Percentiles rank a stretch among this genome's conserved stretches.
Evolutionary conservation across 2,797 vertebrate genomes (phyloP).

Genomic region (Geotrypetes seraphini): DNA sequence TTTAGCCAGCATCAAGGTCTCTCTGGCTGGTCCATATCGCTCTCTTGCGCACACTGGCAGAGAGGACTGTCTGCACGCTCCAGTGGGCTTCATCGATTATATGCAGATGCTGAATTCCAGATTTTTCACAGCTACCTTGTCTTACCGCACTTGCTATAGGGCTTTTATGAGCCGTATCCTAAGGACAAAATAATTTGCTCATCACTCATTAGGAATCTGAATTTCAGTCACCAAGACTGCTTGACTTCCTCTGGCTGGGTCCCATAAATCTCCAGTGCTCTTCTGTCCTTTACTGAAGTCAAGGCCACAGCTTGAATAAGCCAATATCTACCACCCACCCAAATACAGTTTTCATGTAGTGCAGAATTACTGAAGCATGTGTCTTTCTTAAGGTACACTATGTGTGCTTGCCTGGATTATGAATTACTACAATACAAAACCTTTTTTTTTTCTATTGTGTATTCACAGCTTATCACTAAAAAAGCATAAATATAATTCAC

Average conservation of each 20-base stretch:
- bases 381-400: conserved; percentile 50
- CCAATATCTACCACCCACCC: background rate
- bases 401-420: conserved; percentile 48
- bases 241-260: conserved; percentile 13
- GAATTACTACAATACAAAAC: conserved; percentile 27
- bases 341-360: conserved; percentile 44
- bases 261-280: conserved; percentile 30
- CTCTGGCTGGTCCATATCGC: conserved; percentile 29
- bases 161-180: conserved; percentile 19
- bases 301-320: conserved; percentile 24
- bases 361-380: conserved; percentile 48
- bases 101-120: conserved; percentile 8
- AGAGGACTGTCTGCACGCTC: conserved; percentile 36
- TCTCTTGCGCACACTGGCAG: conserved; percentile 7
- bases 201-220: conserved; percentile 29
- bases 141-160: conserved; percentile 28
- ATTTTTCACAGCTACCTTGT: conserved; percentile 30
- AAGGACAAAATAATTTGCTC: conserved; percentile 6
- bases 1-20: conserved; percentile 27
- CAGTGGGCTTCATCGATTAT: conserved; percentile 37
- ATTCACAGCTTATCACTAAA: conserved; percentile 39
- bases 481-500: conserved; percentile 39
- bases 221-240: conserved; percentile 24
- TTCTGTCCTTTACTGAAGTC: conserved; percentile 28
- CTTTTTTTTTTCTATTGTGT: conserved; percentile 43